These are phyloP conservation scores for Chlorospingus flavigularis DNA, from an alignment of 2,797 vertebrate species.

Conservation along the genomic window DNA sequence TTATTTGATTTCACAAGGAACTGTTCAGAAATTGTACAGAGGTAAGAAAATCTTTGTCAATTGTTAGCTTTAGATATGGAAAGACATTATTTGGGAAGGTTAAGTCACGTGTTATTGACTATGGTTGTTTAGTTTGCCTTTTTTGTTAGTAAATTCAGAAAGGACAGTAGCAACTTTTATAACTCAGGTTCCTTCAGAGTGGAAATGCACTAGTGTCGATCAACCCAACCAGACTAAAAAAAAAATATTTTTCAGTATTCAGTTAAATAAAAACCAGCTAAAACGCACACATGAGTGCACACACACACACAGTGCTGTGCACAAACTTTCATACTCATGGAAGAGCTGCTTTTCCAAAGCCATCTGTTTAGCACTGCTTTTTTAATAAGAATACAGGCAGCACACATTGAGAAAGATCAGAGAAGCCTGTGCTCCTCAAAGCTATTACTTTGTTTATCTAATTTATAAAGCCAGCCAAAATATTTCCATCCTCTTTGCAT, in stretches of 20 bases:
- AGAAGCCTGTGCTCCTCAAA: background rate
- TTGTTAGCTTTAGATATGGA: background rate
- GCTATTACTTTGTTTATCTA: background rate
- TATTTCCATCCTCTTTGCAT: background rate
- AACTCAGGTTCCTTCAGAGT: background rate
- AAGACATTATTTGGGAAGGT: background rate
- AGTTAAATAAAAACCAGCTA: background rate
- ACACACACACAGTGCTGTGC: background rate
- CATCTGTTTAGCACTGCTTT: background rate
- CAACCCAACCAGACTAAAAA: background rate
- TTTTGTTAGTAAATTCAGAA: background rate
- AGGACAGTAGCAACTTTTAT: background rate
- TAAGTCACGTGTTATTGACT: background rate
- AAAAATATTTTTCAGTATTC: background rate
- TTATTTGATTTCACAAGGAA: background rate
- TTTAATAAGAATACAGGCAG: background rate
- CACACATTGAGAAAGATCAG: background rate
- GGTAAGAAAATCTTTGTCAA: background rate
- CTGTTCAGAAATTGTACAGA: background rate
- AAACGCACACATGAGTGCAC: accelerated
- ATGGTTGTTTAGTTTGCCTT: background rate
- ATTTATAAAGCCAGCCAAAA: background rate
- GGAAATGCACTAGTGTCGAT: background rate
- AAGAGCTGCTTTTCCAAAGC: background rate
- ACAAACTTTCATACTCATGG: background rate